A percentile compares a stretch with the other conserved stretches of the same genome.
Evolutionary conservation across 92 coral and sea anemone genomes (phyloP).

Genomic region (Actinernus sp.): DNA sequence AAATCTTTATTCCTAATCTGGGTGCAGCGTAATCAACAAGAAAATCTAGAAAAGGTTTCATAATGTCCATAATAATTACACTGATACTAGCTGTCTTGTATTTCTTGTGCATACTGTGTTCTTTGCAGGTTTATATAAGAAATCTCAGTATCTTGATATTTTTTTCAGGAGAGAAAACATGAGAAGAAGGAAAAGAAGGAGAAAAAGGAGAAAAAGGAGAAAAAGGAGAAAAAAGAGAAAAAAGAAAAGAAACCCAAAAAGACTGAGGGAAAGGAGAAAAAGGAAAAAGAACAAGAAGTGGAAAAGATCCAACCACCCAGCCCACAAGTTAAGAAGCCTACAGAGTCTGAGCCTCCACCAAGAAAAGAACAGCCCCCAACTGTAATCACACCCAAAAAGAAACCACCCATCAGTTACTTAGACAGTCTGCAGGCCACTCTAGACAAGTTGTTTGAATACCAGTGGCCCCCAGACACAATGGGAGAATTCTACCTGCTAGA

Average conservation of each 20-base stretch:
- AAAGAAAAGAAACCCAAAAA: slow-evolving; percentile 20
- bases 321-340: slow-evolving; percentile 15
- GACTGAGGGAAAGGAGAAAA: slow-evolving; percentile 31
- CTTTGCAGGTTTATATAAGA: too few species aligned
- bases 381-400: slow-evolving; percentile 37
- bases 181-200: slow-evolving; percentile 22
- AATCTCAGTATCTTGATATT: too few species aligned
- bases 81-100: too few species aligned
- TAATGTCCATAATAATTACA: too few species aligned
- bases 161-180: slow-evolving; percentile 6
- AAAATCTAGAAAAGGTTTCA: too few species aligned
- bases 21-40: too few species aligned
- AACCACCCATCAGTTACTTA: slow-evolving; percentile 18
- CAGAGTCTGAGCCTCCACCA: slow-evolving; percentile 21
- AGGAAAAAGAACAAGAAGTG: slow-evolving; percentile 31
- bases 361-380: slow-evolving; percentile 33
- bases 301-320: slow-evolving; percentile 21
- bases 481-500: slow-evolving; percentile 84
- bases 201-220: slow-evolving; percentile 44
- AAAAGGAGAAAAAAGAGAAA: slow-evolving; percentile 13
- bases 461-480: slow-evolving; percentile 93
- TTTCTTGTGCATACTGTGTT: too few species aligned
- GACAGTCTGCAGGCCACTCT: slow-evolving; percentile 40
- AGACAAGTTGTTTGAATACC: slow-evolving; percentile 79
- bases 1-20: too few species aligned